Evolutionary conservation across 1,140 invertebrate genomes (phyloP).

Genomic region (Nymphalis io): DNA sequence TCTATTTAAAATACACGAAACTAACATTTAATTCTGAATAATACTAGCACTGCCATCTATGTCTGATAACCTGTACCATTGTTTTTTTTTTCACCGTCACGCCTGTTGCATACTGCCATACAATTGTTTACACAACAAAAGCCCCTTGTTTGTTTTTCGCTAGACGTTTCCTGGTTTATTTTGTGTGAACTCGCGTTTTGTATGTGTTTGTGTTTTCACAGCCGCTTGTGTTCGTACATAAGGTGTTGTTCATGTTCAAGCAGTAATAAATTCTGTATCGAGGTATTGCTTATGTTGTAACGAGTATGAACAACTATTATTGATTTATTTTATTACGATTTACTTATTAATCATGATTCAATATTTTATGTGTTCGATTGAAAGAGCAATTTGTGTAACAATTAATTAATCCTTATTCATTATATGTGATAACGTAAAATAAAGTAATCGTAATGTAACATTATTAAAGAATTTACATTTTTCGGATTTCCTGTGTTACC

Average conservation of each 20-base stretch:
- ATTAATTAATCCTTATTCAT: neutral
- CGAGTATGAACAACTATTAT: neutral
- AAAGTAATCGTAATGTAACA: no score
- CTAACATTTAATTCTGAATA: conserved; percentile 16
- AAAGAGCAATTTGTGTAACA: neutral
- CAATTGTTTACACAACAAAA: conserved; percentile 80
- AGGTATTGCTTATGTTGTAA: neutral
- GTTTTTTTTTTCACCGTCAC: conserved; percentile 69
- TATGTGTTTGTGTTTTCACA: conserved; percentile 70
- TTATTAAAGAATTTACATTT: no score
- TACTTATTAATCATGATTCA: neutral
- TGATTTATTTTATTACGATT: neutral
- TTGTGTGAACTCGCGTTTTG: conserved; percentile 63
- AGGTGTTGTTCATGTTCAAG: conserved; percentile 69
- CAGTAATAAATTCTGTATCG: conserved; percentile 68
- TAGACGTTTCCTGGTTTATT: conserved; percentile 80
- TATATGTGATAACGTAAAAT: neutral
- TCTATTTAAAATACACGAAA: conserved; percentile 43
- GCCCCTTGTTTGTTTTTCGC: conserved; percentile 80
- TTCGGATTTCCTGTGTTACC: neutral
- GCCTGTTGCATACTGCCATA: conserved; percentile 73
- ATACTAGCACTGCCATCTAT: conserved; percentile 59
- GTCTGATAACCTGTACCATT: conserved; percentile 55
- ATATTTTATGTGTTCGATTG: neutral
- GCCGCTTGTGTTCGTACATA: conserved; percentile 69